phyloP scores from a whole-genome alignment of 2,888 invertebrate genomes.

The Dioctria rufipes region DNA sequence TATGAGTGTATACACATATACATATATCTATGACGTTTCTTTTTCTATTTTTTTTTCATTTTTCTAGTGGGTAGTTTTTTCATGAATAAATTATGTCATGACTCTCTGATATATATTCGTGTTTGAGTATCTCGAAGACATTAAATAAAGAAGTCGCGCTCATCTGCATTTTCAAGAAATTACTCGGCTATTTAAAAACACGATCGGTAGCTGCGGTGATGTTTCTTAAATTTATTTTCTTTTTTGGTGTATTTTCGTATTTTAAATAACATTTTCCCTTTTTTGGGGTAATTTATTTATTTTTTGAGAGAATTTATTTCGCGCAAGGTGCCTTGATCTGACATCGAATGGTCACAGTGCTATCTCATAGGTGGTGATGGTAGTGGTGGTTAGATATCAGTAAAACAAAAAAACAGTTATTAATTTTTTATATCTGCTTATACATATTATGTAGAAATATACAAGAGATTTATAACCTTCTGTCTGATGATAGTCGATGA shows the following conservation, averaged over 20 bases:
- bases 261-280: slow-evolving; percentile 15
- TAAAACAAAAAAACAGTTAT: slow-evolving; percentile 20
- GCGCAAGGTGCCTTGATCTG: slow-evolving; percentile 38
- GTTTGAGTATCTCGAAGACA: neutral
- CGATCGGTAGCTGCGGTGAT: slow-evolving; percentile 32
- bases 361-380: slow-evolving; percentile 10
- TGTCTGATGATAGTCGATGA: neutral
- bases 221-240: neutral
- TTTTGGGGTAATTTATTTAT: slow-evolving; percentile 35
- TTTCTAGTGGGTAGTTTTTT: slow-evolving; percentile 8
- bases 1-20: too few relatives aligned
- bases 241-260: neutral
- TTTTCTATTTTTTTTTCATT: slow-evolving; percentile 1
- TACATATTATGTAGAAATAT: too few relatives aligned
- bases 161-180: slow-evolving; percentile 45
- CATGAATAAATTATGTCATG: slow-evolving; percentile 48
- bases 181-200: slow-evolving; percentile 18
- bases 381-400: neutral
- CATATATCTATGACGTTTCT: neutral
- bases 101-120: slow-evolving; percentile 29
- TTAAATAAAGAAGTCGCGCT: slow-evolving; percentile 6
- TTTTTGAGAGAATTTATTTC: slow-evolving; percentile 37
- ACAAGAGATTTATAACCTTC: neutral
- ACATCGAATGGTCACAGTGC: neutral
- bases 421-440: slow-evolving; percentile 11